phyloP scores from a whole-genome alignment of 2,113 vertebrate genomes.

The Danionella cerebrum region DNA sequence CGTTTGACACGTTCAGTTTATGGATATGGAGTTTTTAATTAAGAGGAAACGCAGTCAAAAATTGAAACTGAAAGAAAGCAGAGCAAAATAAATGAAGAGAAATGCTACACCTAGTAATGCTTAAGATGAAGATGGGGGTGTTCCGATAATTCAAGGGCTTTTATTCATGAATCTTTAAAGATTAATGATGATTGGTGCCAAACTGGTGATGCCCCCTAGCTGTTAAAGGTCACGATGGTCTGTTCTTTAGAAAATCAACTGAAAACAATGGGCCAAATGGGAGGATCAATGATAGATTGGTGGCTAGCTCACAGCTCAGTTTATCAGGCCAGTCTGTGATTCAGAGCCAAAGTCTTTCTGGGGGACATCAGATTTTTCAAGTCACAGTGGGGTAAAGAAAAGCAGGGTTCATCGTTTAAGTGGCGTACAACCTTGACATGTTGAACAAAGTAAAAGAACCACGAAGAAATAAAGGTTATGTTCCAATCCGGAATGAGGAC shows the following conservation, averaged over 20 bases:
- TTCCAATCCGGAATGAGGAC: too few species aligned
- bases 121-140: background rate
- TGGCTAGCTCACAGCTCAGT: background rate
- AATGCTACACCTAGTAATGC: background rate
- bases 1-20: too few species aligned
- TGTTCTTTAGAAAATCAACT: background rate
- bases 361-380: too few species aligned
- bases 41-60: background rate
- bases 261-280: background rate
- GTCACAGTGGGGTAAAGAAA: too few species aligned
- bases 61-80: background rate
- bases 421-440: too few species aligned
- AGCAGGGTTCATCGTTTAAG: too few species aligned
- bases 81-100: slow-evolving; percentile 1
- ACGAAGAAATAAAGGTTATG: too few species aligned
- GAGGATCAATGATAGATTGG: background rate
- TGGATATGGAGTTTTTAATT: too few species aligned
- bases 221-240: background rate
- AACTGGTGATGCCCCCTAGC: slow-evolving; percentile 10
- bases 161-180: background rate
- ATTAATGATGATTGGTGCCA: background rate
- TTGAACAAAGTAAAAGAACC: too few species aligned
- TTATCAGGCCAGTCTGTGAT: background rate
- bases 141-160: background rate
- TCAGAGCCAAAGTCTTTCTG: background rate